Percentiles rank a stretch among this genome's conserved stretches.
phyloP scores from a whole-genome alignment of 1,140 invertebrate genomes.

The Trachymyrmex septentrionalis region DNA sequence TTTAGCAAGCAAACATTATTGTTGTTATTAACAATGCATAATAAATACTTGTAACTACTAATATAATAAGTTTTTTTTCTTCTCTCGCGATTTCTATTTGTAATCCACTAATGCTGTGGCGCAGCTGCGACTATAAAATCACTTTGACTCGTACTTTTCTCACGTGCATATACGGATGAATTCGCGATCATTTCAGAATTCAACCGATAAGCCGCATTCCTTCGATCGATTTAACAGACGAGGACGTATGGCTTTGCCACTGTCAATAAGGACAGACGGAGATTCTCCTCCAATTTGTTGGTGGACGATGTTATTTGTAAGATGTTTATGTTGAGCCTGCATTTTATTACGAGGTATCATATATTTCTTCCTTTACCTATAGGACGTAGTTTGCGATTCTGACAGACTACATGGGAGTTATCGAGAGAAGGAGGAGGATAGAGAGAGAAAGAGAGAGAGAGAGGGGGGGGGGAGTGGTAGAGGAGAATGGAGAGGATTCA shows the following conservation, averaged over 20 bases:
- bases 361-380: not conserved
- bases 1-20: not conserved
- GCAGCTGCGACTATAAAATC: not conserved
- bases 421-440: not conserved
- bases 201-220: conserved; percentile 19
- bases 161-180: not conserved
- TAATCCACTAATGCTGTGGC: not conserved
- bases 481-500: conserved; percentile 29
- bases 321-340: not conserved
- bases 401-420: conserved; percentile 2
- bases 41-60: not conserved
- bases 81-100: not conserved
- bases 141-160: conserved; percentile 12
- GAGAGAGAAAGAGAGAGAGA: not conserved
- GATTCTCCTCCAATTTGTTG: conserved; percentile 35
- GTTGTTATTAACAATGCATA: not conserved
- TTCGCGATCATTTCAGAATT: conserved; percentile 23
- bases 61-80: not conserved
- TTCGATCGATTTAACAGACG: conserved; percentile 18
- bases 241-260: conserved; percentile 20
- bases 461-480: not conserved
- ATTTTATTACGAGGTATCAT: conserved; percentile 62
- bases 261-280: conserved; percentile 20
- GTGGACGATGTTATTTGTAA: conserved; percentile 49
- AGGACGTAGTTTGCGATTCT: conserved; percentile 6